A percentile compares a stretch with the other conserved stretches of the same genome.
phyloP scores from a whole-genome alignment of 2,888 invertebrate genomes.

The Podabrus alpinus region DNA sequence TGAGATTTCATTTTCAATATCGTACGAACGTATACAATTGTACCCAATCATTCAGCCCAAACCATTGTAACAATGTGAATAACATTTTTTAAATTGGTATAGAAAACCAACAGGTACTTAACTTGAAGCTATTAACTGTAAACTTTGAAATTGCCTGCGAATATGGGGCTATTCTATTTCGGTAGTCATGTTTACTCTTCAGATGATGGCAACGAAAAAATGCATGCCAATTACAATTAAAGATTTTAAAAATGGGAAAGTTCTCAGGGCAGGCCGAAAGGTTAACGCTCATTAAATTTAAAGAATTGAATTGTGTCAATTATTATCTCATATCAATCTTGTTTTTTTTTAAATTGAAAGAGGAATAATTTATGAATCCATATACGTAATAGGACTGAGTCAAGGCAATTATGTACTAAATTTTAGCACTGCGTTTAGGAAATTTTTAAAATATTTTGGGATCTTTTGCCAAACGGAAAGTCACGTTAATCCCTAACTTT shows the following conservation, averaged over 20 bases:
- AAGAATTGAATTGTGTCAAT: background rate
- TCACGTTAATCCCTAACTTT: too few relatives aligned
- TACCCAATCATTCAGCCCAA: background rate
- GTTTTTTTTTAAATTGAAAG: background rate
- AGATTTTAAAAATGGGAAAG: background rate
- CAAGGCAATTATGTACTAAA: background rate
- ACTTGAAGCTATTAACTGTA: background rate
- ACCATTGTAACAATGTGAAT: background rate
- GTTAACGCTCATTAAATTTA: background rate
- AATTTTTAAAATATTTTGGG: too few relatives aligned
- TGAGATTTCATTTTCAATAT: background rate
- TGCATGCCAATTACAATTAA: background rate
- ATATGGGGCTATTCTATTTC: background rate
- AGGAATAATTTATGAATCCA: background rate
- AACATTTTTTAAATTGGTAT: background rate
- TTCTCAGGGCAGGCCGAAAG: background rate
- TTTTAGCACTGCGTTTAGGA: background rate
- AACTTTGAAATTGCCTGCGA: background rate
- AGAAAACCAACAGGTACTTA: background rate
- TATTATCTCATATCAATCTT: background rate
- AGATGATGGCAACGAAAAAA: background rate
- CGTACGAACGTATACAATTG: background rate
- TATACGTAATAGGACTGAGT: background rate
- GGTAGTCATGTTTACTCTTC: background rate
- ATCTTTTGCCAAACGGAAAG: too few relatives aligned